Evolutionary conservation across 2,797 vertebrate genomes (phyloP), one percentile per base, ranked within the genome.

Genomic region (Danio albolineatus): DNA sequence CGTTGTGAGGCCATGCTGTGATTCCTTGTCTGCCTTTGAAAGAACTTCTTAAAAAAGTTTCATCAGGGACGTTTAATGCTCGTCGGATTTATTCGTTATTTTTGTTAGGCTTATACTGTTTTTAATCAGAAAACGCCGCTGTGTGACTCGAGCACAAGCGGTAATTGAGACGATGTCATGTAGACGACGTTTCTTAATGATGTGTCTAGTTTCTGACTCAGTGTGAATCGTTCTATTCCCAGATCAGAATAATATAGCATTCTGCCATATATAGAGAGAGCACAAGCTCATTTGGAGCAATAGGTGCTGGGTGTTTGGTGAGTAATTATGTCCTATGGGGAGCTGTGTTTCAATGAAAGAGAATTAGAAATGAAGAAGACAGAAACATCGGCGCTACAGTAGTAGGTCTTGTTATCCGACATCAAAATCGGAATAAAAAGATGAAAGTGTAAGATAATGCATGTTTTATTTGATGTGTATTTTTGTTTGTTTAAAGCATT

Each of bases 241-340:
- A 36, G 49, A 60, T 80, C 64, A 38, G 73, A 67, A 66, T 54
- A 81, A 74, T 73, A 54, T 73, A 80, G 77, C 61, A 69, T 82
- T 76, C 51, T 39, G 60, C 17, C 14, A 62, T 70, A 53, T 51
- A 64, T 54, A 73, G 79, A 77, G 78, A 76, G 78, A 14, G 62
- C 57, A 41, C 83, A 51, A 83, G 86, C 85, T 87, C 84, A 82
- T 84, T 82, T 85, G 77, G 73, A 60, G 81, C 79, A 84, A 84
- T 79, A 80, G 84, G 80, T 82, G 82, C 59, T 82, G 82, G 46
- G 86, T 85, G 83, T 84, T 89, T 85, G 87, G 82, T 82, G 79
- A 87, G 87, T 90, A 89, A 91, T 90, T 88, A 88, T 72, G 67
- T 90, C 89, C 86, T 86, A 79, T 84, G 89, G 87, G 90, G 82